Evolutionary conservation across 2,888 invertebrate species (phyloP), one percentile per base, ranked within the genome.

Genomic region (Cactoblastis cactorum): DNA sequence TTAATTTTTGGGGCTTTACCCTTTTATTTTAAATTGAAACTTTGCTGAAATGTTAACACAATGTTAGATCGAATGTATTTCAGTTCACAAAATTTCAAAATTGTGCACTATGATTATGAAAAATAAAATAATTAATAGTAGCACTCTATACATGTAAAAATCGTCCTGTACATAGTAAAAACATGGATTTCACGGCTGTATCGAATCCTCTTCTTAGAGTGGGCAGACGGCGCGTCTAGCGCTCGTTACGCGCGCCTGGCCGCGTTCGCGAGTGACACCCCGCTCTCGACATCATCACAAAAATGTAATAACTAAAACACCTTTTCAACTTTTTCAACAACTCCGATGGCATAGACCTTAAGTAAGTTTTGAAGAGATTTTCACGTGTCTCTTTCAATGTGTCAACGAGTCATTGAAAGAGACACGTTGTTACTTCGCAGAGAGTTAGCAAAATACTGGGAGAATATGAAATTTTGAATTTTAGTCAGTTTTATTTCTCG

Each of bases 171-270:
- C 8, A 28, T 28, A 3, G 28, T n/a, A 43, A 15, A 43, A 19
- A 12, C 12, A 22, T 19, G 9, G 8, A 11, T 12, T 17, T 37
- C 17, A 11, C 17, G 37, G 37, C 3, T 14, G 28, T 18, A 4
- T n/a, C n/a, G 24, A n/a, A 17, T 33, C 50, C 53, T 52, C 51
- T 49, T 53, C 22, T 54, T 58, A 55, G 60, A 53, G 56, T 53
- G 62, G 24, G 46, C 59, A 65, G 65, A 59, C 63, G 64, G 65
- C 59, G 68, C 65, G 68, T 65, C 69, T 66, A 67, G 74, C 71
- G 82, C 80, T 88, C 87, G 85, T 88, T 88, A 88, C 71, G 74
- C 62, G 56, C 85, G 88, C 84, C 70, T 74, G 79, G 76, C 74
- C 81, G 86, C 62, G 59, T 74, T 57, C 79, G 69, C 79, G 81